Conservation (phyloP, 1,140 invertebrate species). For the Eurosta solidaginis region DNA sequence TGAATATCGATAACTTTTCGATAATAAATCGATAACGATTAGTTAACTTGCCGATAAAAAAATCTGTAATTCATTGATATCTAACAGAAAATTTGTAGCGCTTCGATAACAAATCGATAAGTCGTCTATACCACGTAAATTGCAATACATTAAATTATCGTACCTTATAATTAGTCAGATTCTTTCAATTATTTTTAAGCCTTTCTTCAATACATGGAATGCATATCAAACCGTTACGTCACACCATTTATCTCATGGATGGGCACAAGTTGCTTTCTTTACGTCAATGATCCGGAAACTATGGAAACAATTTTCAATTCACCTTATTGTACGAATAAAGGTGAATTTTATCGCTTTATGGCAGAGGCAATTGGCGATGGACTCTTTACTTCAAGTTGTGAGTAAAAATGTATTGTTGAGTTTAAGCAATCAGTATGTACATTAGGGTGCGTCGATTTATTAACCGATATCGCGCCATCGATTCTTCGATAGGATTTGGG, state of each 20-base stretch:
- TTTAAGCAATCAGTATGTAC: no score
- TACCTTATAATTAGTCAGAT: neutral
- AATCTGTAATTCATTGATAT: no score
- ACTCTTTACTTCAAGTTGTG: slow-evolving; percentile 53
- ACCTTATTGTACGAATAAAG: slow-evolving; percentile 52
- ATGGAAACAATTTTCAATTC: slow-evolving; percentile 55
- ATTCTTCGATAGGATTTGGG: no score
- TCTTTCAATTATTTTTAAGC: slow-evolving; percentile 35
- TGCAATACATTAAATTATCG: no score
- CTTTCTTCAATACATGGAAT: slow-evolving; percentile 50
- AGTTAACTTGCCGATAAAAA: no score
- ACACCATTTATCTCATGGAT: slow-evolving; percentile 55
- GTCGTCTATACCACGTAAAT: no score
- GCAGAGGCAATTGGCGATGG: slow-evolving; percentile 54
- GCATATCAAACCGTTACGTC: slow-evolving; percentile 43
- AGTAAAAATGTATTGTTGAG: slow-evolving; percentile 36
- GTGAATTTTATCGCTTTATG: slow-evolving; percentile 53
- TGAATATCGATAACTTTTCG: no score
- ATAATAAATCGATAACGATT: no score
- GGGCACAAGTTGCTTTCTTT: slow-evolving; percentile 53
- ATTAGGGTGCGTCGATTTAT: no score
- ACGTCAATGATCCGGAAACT: slow-evolving; percentile 52
- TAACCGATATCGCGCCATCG: no score
- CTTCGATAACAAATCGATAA: no score
- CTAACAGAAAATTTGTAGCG: no score